Conservation (phyloP, 2,113 vertebrate species). For the Coturnix japonica region DNA sequence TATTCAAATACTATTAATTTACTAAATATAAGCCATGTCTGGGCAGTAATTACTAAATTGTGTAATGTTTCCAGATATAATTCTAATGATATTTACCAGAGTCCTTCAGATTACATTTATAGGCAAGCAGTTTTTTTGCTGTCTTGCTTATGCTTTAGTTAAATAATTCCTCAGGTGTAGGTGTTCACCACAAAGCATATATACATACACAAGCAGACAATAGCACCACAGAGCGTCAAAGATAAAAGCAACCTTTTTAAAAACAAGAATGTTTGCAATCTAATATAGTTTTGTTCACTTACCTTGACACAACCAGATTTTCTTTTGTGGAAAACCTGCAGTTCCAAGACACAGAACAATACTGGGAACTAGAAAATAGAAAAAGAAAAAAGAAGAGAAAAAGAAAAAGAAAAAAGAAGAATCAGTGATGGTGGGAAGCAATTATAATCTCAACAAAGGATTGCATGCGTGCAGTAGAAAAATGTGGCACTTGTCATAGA, state of each 20-base stretch:
- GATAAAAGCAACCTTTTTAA: background rate
- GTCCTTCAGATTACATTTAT: background rate
- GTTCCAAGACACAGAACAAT: background rate
- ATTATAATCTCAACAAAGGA: background rate
- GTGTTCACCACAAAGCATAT: background rate
- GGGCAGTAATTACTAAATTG: slow-evolving; percentile 11
- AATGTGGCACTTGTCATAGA: background rate
- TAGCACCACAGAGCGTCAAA: background rate
- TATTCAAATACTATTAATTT: slow-evolving; percentile 25
- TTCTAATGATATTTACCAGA: background rate
- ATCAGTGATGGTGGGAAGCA: background rate
- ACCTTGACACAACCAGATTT: background rate
- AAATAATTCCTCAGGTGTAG: background rate
- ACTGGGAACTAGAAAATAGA: background rate
- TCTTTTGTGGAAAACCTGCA: background rate
- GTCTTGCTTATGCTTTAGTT: background rate
- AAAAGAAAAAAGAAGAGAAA: background rate
- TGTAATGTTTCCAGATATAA: background rate
- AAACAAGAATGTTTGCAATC: background rate
- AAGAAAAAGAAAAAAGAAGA: background rate
- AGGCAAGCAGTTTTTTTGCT: background rate
- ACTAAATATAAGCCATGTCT: background rate
- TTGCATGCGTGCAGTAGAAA: background rate
- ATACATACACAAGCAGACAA: background rate
- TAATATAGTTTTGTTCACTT: background rate